These are phyloP conservation scores for Bellardia pandia DNA, from an alignment of 2,888 invertebrate genomes.

Conservation along the genomic window DNA sequence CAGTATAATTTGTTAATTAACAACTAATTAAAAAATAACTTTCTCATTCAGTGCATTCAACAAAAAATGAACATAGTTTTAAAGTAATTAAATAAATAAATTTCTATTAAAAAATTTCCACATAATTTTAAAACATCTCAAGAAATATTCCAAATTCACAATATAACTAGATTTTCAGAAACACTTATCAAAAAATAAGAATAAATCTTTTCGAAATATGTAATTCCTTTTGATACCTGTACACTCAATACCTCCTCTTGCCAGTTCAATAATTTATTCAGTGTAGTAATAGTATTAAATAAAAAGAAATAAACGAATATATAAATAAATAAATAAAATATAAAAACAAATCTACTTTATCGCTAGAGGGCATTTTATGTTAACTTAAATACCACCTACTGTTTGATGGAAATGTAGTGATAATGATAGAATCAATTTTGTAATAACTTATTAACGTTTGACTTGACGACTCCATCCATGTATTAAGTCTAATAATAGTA, in stretches of 20 bases:
- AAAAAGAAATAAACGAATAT: slow-evolving; percentile 36
- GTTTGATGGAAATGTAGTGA: slow-evolving; percentile 66
- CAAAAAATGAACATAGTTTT: no score
- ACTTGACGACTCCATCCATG: slow-evolving; percentile 33
- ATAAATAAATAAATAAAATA: slow-evolving; percentile 10
- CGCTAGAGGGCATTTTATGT: slow-evolving; percentile 68
- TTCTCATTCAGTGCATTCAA: no score
- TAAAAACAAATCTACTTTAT: slow-evolving; percentile 48
- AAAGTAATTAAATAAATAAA: no score
- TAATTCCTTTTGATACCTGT: slow-evolving; percentile 45
- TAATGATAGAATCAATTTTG: slow-evolving; percentile 71
- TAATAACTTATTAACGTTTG: slow-evolving; percentile 68
- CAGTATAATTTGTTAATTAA: background rate
- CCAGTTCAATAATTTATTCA: slow-evolving; percentile 62
- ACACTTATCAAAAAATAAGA: background rate
- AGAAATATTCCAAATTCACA: background rate
- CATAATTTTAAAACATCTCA: background rate
- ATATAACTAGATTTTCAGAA: no score
- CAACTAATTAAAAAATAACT: no score
- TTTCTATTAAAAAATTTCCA: no score
- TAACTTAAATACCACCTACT: slow-evolving; percentile 73
- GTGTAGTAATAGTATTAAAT: slow-evolving; percentile 54
- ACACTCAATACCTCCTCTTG: background rate
- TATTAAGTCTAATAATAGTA: slow-evolving; percentile 48
- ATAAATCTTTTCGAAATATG: background rate